These are phyloP conservation scores for Raphicerus campestris DNA, from an alignment of 2,113 vertebrate species.

Conservation along the genomic window DNA sequence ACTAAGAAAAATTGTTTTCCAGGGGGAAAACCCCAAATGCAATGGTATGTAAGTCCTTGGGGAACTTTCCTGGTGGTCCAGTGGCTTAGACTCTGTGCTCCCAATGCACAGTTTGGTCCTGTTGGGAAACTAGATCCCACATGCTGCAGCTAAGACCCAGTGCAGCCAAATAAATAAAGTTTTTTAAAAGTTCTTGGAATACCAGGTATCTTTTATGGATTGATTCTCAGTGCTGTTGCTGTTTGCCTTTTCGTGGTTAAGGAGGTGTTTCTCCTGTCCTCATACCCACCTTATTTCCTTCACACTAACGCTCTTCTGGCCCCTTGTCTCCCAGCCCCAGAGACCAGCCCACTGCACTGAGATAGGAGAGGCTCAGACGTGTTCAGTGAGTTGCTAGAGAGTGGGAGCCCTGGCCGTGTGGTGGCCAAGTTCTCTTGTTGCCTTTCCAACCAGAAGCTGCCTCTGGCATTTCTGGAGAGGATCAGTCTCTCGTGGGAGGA, in stretches of 20 bases:
- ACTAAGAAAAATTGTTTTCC: neutral
- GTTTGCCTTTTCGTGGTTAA: neutral
- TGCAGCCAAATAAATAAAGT: neutral
- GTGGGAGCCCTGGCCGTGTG: rapidly evolving
- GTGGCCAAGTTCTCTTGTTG: neutral
- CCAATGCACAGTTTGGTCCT: neutral
- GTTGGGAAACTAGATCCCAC: neutral
- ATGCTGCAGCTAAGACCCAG: neutral
- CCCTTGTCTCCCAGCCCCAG: neutral
- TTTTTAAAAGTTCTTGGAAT: neutral
- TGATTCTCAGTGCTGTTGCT: neutral
- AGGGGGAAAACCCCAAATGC: neutral
- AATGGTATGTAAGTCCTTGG: neutral
- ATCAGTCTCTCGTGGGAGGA: neutral
- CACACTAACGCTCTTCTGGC: neutral
- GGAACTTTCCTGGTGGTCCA: neutral
- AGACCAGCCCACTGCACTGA: neutral
- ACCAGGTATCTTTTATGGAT: too few species aligned
- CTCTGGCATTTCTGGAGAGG: neutral
- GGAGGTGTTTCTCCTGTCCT: neutral
- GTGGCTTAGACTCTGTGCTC: neutral
- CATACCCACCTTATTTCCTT: neutral
- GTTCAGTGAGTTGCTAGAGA: neutral
- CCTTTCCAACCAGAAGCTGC: neutral
- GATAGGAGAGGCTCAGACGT: neutral